Evolutionary conservation across 2,888 invertebrate genomes (phyloP), one percentile per base, ranked within the genome.

Genomic region (Chloroclysta siterata): DNA sequence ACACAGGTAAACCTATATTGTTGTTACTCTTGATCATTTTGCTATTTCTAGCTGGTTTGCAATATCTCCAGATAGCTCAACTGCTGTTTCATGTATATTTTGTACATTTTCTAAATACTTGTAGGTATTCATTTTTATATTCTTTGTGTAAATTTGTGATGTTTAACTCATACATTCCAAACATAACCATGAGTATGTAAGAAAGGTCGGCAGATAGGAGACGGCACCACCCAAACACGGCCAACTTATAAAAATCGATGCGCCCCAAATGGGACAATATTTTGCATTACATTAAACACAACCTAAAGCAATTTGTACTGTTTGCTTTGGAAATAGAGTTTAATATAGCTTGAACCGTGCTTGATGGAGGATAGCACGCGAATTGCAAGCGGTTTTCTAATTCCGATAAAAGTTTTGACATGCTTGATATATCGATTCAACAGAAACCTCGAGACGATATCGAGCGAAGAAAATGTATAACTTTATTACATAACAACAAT

Each of bases 191-290:
- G 14, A 33, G 33, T 36, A 29, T 50, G 36, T 14, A 29, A 28
- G 29, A 41, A 15, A 11, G 29, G 15, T 14, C 50, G 50, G 17
- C 50, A 56, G 22, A 47, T 58, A 51, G 60, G 57, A 63, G 60
- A 61, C 68, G 66, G 66, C 56, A 55, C 68, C 60, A 64, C 64
- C 60, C 63, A 14, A 51, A 58, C 82, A 81, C 84, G 80, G 76
- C 82, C 82, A 76, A 72, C 64, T 67, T 69, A 75, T 73, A 79
- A 78, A 81, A 84, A 87, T 87, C 85, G 85, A 88, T 84, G 71
- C 55, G 53, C 29, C 71, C 66, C 66, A 83, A 83, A 80, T 82
- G 73, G 81, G 79, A 83, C 81, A 75, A 68, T 76, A 75, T 74
- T 76, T 75, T 74, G 74, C 77, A 76, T 75, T 59, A 64, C 61